phyloP scores from a whole-genome alignment of 2,113 vertebrate genomes.

The Meriones unguiculatus region DNA sequence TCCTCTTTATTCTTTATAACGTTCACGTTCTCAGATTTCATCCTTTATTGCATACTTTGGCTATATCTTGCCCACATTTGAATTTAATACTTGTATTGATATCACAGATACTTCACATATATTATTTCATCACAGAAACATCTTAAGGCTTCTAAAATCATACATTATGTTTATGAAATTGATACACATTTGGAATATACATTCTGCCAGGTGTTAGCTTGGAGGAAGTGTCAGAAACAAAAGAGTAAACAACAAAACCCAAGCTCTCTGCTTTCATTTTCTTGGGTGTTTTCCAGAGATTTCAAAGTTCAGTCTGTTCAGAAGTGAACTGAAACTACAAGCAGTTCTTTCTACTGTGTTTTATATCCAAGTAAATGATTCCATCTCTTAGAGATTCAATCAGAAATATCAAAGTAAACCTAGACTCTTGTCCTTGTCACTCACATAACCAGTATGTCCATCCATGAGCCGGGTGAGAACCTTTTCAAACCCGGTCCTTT shows the following conservation, averaged over 20 bases:
- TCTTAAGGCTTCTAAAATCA: not conserved
- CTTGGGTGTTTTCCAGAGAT: not conserved
- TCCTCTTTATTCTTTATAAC: not conserved
- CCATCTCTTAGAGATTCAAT: not conserved
- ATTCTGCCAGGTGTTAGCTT: not conserved
- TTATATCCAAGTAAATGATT: not conserved
- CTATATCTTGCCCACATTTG: not conserved
- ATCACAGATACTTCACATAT: not conserved
- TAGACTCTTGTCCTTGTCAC: not conserved
- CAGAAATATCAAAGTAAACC: not conserved
- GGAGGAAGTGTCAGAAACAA: not conserved
- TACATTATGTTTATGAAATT: not conserved
- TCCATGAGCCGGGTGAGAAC: not conserved
- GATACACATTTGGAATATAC: not conserved
- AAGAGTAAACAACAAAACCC: not conserved
- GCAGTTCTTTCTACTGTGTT: not conserved
- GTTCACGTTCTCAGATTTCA: not conserved
- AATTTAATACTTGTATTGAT: not conserved
- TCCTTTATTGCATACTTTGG: not conserved
- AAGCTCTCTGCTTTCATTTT: not conserved
- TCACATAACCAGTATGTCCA: not conserved
- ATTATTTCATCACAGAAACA: not conserved
- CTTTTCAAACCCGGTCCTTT: not conserved
- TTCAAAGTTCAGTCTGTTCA: slow-evolving; percentile 20
- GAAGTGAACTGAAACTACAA: not conserved